Percentiles rank a stretch among this genome's conserved stretches.
These are phyloP conservation scores for Nephrocerus scutellatus DNA, from an alignment of 2,888 invertebrate species.

Conservation along the genomic window DNA sequence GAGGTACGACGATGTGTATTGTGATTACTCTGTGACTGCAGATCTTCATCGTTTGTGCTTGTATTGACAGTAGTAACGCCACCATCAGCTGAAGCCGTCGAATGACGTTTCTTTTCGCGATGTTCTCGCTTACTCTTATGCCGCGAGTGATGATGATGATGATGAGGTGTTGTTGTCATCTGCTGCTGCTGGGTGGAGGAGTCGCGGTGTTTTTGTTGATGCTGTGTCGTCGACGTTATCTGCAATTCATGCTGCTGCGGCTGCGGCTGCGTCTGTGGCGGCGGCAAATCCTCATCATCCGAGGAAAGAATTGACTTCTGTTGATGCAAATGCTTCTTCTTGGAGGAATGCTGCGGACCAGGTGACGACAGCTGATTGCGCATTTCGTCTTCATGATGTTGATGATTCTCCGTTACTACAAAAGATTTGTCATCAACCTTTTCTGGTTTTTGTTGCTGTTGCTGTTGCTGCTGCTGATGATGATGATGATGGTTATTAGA, in stretches of 20 bases:
- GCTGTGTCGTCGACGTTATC: constrained; percentile 19
- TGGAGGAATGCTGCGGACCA: constrained; percentile 10
- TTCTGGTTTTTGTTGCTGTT: constrained; percentile 36
- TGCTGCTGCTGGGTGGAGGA: no score
- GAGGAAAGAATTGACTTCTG: constrained; percentile 20
- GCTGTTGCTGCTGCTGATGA: constrained; percentile 49
- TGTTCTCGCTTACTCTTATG: constrained; percentile 42
- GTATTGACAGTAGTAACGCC: constrained; percentile 13
- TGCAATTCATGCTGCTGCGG: no score
- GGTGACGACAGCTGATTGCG: constrained; percentile 7
- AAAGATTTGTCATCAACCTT: constrained; percentile 16
- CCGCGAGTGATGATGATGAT: constrained; percentile 35
- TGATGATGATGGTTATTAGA: constrained; percentile 2
- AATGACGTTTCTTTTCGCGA: constrained; percentile 44
- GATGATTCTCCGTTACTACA: constrained; percentile 1
- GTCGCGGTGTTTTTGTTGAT: constrained; percentile 29
- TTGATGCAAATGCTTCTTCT: constrained; percentile 2
- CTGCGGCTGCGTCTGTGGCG: constrained; percentile 12
- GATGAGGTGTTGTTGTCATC: constrained; percentile 13
- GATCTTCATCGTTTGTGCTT: constrained; percentile 36
- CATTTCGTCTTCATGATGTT: constrained; percentile 16
- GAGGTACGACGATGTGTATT: constrained; percentile 32
- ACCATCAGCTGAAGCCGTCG: constrained; percentile 23
- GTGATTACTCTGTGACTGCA: constrained; percentile 20
- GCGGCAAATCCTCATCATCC: constrained; percentile 23